These are phyloP conservation scores for Nannoperca australis DNA, from an alignment of 2,797 vertebrate genomes.

Conservation along the genomic window DNA sequence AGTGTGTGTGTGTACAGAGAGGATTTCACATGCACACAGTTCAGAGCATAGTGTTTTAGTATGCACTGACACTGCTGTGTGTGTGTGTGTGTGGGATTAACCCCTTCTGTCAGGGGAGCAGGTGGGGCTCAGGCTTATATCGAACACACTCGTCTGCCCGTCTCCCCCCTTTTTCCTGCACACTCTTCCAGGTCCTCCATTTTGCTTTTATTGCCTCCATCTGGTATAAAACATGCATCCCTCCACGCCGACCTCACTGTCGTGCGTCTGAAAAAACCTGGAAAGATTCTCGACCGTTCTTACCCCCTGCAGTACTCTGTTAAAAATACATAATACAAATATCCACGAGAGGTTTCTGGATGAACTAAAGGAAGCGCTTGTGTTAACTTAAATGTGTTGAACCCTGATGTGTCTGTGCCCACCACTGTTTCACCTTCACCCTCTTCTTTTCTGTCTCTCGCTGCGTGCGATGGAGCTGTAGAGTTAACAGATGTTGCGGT, in stretches of 20 bases:
- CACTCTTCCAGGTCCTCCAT: conserved; percentile 4
- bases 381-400: conserved; percentile 9
- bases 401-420: background rate
- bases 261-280: background rate
- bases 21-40: conserved; percentile 24
- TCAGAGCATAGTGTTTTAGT: conserved; percentile 14
- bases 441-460: background rate
- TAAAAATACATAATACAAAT: background rate
- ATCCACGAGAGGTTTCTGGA: background rate
- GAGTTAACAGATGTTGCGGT: conserved; percentile 9
- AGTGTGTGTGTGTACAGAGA: background rate
- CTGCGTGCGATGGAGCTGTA: conserved; percentile 23
- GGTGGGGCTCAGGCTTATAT: conserved; percentile 39
- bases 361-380: background rate
- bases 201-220: conserved; percentile 16
- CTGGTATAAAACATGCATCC: background rate
- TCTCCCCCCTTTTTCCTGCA: background rate
- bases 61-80: conserved; percentile 27
- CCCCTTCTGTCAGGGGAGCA: conserved; percentile 40
- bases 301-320: conserved; percentile 21
- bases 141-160: conserved; percentile 6
- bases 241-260: background rate
- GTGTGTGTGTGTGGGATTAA: conserved; percentile 42
- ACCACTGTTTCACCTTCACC: conserved; percentile 2
- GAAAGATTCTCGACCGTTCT: conserved; percentile 22